Evolutionary conservation across 2,888 invertebrate genomes (phyloP).

Genomic region (Teinopalpus imperialis): DNA sequence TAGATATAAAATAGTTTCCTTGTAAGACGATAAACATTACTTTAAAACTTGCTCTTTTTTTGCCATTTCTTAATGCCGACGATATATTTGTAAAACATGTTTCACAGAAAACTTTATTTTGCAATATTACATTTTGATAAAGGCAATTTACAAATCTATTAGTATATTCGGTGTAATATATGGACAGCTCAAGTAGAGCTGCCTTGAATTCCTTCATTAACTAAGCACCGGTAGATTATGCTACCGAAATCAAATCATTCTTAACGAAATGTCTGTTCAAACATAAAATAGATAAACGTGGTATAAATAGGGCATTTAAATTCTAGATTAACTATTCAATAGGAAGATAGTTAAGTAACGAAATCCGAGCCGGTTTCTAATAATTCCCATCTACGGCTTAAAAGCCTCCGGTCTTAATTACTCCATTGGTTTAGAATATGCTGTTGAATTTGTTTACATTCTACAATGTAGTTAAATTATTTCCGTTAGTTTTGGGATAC

Average conservation of each 20-base stretch:
- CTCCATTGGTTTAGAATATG: slow-evolving; percentile 48
- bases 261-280: slow-evolving; percentile 49
- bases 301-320: slow-evolving; percentile 49
- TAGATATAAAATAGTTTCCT: too few species aligned
- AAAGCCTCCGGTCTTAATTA: slow-evolving; percentile 61
- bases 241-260: slow-evolving; percentile 38
- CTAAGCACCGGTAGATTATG: slow-evolving; percentile 27
- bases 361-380: slow-evolving; percentile 56
- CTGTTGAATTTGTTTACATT: slow-evolving; percentile 41
- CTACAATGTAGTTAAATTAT: slow-evolving; percentile 31
- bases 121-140: too few species aligned
- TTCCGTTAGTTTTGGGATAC: too few species aligned
- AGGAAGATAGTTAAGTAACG: slow-evolving; percentile 43
- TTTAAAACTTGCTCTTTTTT: too few species aligned
- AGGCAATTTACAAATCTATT: too few species aligned
- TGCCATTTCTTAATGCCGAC: too few species aligned
- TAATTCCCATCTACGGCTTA: slow-evolving; percentile 52
- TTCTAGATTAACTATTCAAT: slow-evolving; percentile 44
- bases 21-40: too few species aligned
- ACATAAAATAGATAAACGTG: slow-evolving; percentile 59
- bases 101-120: too few species aligned
- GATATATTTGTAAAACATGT: too few species aligned
- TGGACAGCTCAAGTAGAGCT: too few species aligned
- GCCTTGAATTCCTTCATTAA: slow-evolving; percentile 27
- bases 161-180: too few species aligned